Evolutionary conservation across 2,797 vertebrate species (phyloP).

Genomic region (Polyboroides typus): DNA sequence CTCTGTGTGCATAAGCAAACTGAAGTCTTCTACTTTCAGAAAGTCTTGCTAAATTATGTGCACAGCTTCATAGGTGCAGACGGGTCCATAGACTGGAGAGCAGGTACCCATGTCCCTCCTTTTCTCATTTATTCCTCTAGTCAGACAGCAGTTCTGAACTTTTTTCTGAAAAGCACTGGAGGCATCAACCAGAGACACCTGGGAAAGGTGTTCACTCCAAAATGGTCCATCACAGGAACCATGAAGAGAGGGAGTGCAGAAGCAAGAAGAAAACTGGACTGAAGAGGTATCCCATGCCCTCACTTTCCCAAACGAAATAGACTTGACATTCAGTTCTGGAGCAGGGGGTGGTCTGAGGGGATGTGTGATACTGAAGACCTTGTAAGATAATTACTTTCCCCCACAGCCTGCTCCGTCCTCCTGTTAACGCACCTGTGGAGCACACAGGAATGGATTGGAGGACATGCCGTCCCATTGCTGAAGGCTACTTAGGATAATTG

Average conservation of each 20-base stretch:
- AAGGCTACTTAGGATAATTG: neutral
- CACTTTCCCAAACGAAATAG: neutral
- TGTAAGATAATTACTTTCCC: neutral
- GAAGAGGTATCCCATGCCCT: neutral
- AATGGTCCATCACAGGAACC: neutral
- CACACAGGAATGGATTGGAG: neutral
- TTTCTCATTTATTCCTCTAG: neutral
- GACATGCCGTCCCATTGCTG: neutral
- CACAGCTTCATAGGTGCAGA: neutral
- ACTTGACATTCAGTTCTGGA: neutral
- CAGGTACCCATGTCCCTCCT: neutral
- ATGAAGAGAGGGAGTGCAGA: neutral
- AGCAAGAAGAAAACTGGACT: neutral
- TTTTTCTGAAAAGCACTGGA: neutral
- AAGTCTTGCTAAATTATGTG: neutral
- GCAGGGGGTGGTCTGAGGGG: neutral
- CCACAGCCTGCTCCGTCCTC: neutral
- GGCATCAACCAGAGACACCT: neutral
- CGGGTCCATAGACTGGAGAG: rapidly evolving
- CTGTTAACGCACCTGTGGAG: constrained; percentile 20
- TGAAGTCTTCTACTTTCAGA: neutral
- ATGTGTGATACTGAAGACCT: neutral
- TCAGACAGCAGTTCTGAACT: neutral
- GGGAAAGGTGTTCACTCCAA: neutral
- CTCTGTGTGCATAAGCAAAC: neutral